These are phyloP conservation scores for Oncorhynchus nerka DNA, from an alignment of 2,113 vertebrate species.

Conservation along the genomic window DNA sequence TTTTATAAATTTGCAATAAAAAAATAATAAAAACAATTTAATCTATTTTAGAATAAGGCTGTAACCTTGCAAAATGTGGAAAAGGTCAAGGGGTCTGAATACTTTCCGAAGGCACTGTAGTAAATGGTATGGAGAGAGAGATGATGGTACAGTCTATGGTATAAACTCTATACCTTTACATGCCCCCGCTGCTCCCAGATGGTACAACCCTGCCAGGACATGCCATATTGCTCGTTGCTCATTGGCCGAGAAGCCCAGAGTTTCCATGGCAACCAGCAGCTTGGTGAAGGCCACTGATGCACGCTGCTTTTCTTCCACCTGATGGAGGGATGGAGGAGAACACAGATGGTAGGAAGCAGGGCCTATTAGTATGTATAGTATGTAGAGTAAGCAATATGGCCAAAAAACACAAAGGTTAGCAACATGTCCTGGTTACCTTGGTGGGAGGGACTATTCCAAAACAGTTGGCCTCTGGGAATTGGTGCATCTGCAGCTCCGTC, in stretches of 20 bases:
- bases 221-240: constrained; percentile 89
- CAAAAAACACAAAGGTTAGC: not conserved
- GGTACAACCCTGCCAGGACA: constrained; percentile 87
- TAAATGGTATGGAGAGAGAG: not conserved
- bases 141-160: no score
- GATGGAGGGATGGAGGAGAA: constrained; percentile 1
- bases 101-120: no score
- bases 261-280: constrained; percentile 85
- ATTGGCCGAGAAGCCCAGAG: constrained; percentile 71
- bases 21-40: no score
- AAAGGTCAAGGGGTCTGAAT: no score
- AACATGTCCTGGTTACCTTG: constrained; percentile 73
- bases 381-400: no score
- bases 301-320: constrained; percentile 93
- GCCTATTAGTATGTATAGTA: not conserved
- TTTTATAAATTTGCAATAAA: no score
- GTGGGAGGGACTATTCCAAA: constrained; percentile 82
- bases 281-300: constrained; percentile 77
- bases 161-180: constrained; percentile 82
- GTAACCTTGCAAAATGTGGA: no score
- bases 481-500: constrained; percentile 86
- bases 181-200: constrained; percentile 86
- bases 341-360: no score
- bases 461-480: constrained; percentile 75
- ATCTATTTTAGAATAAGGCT: no score